A percentile compares a stretch with the other conserved stretches of the same genome.
These are phyloP conservation scores for Vultur gryphus DNA, from an alignment of 2,797 vertebrate species.

Conservation along the genomic window DNA sequence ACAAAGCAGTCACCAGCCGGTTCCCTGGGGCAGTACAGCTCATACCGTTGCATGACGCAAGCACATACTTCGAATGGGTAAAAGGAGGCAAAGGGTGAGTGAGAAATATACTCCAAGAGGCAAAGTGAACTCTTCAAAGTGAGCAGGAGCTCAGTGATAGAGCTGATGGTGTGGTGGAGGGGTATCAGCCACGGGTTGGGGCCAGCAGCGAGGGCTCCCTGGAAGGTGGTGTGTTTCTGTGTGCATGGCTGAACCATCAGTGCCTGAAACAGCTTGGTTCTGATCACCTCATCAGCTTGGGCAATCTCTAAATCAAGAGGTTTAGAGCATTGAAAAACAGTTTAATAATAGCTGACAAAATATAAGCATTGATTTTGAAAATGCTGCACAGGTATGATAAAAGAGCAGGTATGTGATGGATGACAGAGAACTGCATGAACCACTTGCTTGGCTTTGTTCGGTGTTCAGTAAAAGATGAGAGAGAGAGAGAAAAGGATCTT, in stretches of 20 bases:
- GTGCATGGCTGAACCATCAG: not conserved
- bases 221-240: not conserved
- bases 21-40: not conserved
- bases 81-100: not conserved
- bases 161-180: not conserved
- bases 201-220: accelerated
- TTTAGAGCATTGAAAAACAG: not conserved
- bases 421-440: not conserved
- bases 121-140: not conserved
- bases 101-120: not conserved
- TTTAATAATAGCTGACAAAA: not conserved
- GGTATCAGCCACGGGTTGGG: not conserved
- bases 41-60: not conserved
- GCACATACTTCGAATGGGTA: not conserved
- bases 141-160: not conserved
- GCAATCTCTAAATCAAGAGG: not conserved
- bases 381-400: not conserved
- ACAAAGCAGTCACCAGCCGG: not conserved
- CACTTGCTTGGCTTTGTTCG: not conserved
- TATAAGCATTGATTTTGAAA: not conserved
- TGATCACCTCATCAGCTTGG: not conserved
- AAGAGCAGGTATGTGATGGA: not conserved
- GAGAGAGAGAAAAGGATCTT: not conserved
- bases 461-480: not conserved
- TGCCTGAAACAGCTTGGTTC: not conserved